Evolutionary conservation across 2,888 invertebrate genomes (phyloP), one percentile per base, ranked within the genome.

Genomic region (Gerris lacustris): DNA sequence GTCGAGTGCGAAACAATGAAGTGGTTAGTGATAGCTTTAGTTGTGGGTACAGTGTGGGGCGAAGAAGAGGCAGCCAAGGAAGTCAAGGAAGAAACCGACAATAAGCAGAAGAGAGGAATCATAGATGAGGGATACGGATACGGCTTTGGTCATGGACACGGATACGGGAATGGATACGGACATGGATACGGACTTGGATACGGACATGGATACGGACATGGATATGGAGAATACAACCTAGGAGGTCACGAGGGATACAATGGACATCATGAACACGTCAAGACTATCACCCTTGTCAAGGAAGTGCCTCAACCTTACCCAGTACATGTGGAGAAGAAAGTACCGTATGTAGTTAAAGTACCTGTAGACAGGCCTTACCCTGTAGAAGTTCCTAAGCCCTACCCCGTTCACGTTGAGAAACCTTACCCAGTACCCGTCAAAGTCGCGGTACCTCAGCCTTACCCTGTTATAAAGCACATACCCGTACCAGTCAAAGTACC

Each of bases 41-140:
- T 72, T 6, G 71, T 70, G 9, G 47, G 68, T 43, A 6, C 69
- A 18, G 72, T 69, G 17, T 9, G 44, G 17, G 69, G 79, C 77
- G 80, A 81, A 45, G 69, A 70, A 17, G 71, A 71, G 66, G 70
- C 70, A 15, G 45, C 11, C 75, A 77, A 78, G 75, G 74, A 77
- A 72, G 74, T 82, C 81, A 83, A 83, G 80, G 82, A 76, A 68
- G 74, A 74, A 71, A 82, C 75, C 62, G 73, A 73, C 71, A 84
- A 83, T 77, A 83, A 84, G 77, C 84, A 84, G 76, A 85, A 85
- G 76, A 80, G 85, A 79, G 84, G 84, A 75, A 80, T 84, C n/a
- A 81, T 82, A 62, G 83, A 83, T 63, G 81, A 81, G 74, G 80
- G 79, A 63, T 78, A 80, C 63, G 79, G 72, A 6, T 67, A 68